Base-by-base conservation (phyloP, 2,113 vertebrate genomes). In the Indicator maculatus region DNA sequence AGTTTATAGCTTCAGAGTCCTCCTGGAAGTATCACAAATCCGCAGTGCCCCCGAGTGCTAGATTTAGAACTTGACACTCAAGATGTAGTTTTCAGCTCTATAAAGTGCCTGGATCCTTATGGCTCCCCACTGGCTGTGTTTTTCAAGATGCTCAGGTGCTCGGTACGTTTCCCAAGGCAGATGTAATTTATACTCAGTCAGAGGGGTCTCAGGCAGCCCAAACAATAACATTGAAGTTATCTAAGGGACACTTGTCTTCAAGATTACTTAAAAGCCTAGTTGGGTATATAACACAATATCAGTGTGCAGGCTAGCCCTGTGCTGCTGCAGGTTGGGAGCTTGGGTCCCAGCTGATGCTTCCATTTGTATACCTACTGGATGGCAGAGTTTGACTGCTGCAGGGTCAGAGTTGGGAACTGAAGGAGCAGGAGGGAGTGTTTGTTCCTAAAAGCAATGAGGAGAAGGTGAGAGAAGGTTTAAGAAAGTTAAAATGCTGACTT, bases 21-120 rank as follows among this genome's bases (percentile, higher is more conserved):
- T 92, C 59, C 8, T 39, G 59, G 60, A 95, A 86, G 39, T 52
- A 73, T 77, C 75, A 70, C n/a, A 81, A 55, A 86, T 89, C 66
- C 1, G 2, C 7, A 24, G 45, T 17, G 36, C 67, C 81, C 30
- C 61, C 0, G 0, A 50, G 52, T 5, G 12, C 63, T 83, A 33
- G 76, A 45, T 75, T 93, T 58, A 79, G 12, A 63, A 59, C 38
- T 78, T 66, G 65, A 41, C 9, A 23, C 72, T 93, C 17, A 24
- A 44, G 72, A 64, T 88, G 61, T 79, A 58, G 44, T 91, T 87
- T 91, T 70, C 53, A 55, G 39, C 36, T 67, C 77, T 90, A 3
- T 95, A 44, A 84, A 89, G 28, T n/a, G 41, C 56, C 66, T 30
- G 45, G 3, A 71, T 72, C 45, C 31, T 65, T 77, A n/a, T 44